phyloP scores from a whole-genome alignment of 2,113 vertebrate species.

The Larimichthys polyactis region DNA sequence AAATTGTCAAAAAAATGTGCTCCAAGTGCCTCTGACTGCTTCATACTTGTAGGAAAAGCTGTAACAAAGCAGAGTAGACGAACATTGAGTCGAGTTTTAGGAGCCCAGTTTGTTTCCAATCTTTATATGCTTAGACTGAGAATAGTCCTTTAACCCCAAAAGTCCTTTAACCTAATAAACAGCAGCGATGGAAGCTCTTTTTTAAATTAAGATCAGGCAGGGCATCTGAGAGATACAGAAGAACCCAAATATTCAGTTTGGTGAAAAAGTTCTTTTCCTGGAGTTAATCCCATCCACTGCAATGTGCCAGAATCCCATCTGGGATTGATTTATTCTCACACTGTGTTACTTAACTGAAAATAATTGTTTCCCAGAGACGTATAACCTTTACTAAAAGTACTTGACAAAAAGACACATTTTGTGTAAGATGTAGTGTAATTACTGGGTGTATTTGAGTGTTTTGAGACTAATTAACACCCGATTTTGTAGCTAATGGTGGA shows the following conservation, averaged over 20 bases:
- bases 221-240: conserved; percentile 27
- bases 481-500: conserved; percentile 15
- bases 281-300: conserved; percentile 32
- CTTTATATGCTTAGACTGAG: neutral
- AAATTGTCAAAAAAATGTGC: neutral
- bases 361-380: conserved; percentile 60
- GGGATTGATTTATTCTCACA: conserved; percentile 70
- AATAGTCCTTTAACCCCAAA: neutral
- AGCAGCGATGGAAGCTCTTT: neutral
- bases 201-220: conserved; percentile 20
- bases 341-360: conserved; percentile 67
- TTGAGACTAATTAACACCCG: conserved; percentile 14
- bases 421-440: conserved; percentile 33
- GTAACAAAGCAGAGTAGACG: neutral
- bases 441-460: neutral
- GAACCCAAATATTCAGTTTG: conserved; percentile 39
- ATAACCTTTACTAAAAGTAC: conserved; percentile 30
- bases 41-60: neutral
- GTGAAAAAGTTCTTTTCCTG: conserved; percentile 55
- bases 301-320: conserved; percentile 74
- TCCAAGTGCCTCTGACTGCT: conserved; percentile 8
- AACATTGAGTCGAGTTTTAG: neutral
- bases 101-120: neutral
- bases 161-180: conserved; percentile 15
- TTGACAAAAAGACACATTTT: conserved; percentile 28